Conservation (phyloP, 2,797 vertebrate genomes). For the Enteromius paludinosus region DNA sequence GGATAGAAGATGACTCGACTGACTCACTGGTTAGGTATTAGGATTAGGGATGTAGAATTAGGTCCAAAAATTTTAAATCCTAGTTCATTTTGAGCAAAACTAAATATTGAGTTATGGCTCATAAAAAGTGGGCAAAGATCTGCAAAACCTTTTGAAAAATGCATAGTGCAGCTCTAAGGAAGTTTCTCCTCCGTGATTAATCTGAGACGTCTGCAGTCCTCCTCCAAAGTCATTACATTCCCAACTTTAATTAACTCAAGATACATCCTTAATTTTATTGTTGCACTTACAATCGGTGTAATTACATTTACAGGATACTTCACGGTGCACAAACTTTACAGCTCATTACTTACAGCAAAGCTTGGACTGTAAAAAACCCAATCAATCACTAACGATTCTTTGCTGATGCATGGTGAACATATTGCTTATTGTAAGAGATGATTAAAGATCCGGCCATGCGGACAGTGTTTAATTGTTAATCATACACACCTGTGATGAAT, state of each 20-base stretch:
- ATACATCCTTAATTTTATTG: constrained; percentile 16
- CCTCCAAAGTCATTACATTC: background rate
- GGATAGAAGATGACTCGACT: too few relatives aligned
- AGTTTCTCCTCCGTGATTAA: background rate
- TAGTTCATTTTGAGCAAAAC: background rate
- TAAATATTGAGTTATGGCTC: background rate
- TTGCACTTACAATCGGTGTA: background rate
- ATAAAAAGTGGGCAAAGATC: background rate
- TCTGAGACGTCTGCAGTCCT: background rate
- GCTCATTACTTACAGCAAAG: background rate
- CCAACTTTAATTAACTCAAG: background rate
- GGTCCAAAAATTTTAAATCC: background rate
- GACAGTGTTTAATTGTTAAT: background rate
- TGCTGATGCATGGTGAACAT: background rate
- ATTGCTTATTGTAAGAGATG: background rate
- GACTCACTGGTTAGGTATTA: too few relatives aligned
- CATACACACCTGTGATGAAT: constrained; percentile 10
- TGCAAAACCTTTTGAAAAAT: background rate
- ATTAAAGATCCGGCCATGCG: background rate
- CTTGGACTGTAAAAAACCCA: constrained; percentile 1
- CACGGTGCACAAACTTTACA: background rate
- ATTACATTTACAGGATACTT: background rate
- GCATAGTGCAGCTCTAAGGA: background rate
- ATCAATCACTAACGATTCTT: background rate
- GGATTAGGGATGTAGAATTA: too few relatives aligned